These are phyloP conservation scores for Lordiphosa clarofinis DNA, from an alignment of 1,140 invertebrate genomes.

Conservation along the genomic window DNA sequence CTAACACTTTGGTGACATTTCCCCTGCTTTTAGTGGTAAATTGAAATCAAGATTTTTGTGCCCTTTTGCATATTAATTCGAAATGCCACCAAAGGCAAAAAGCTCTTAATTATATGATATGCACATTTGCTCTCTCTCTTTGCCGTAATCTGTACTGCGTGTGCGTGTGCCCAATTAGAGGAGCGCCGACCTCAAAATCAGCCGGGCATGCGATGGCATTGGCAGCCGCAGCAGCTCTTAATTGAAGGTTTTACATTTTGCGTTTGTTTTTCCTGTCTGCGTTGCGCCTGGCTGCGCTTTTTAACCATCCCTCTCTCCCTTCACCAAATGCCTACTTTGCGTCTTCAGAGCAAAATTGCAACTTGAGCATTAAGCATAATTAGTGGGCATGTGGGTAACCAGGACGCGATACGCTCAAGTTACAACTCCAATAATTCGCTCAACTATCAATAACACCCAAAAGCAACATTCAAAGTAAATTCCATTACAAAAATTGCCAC, in stretches of 20 bases:
- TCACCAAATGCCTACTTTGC: conserved; percentile 8
- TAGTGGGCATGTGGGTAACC: conserved; percentile 54
- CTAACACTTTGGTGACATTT: too few species aligned
- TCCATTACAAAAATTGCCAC: conserved; percentile 74
- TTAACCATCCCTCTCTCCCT: not conserved
- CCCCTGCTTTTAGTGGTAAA: too few species aligned
- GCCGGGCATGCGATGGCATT: conserved; percentile 63
- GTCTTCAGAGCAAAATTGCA: conserved; percentile 39
- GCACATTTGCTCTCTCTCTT: conserved; percentile 7
- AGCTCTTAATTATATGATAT: conserved; percentile 39
- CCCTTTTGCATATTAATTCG: too few species aligned
- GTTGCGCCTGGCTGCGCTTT: conserved; percentile 49
- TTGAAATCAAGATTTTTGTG: too few species aligned
- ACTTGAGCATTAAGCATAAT: conserved; percentile 66
- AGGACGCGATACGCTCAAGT: not conserved
- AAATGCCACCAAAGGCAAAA: conserved; percentile 1
- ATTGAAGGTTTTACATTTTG: conserved; percentile 71
- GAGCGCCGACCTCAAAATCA: conserved; percentile 59
- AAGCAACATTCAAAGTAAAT: conserved; percentile 26
- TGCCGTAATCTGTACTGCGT: conserved; percentile 6
- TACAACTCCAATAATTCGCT: conserved; percentile 34
- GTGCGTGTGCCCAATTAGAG: conserved; percentile 51
- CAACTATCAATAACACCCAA: conserved; percentile 43
- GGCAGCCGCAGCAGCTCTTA: conserved; percentile 46
- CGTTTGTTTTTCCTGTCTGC: conserved; percentile 58